Base-by-base conservation (phyloP, 1,140 invertebrate species). In the Ditylenchus dipsaci region DNA sequence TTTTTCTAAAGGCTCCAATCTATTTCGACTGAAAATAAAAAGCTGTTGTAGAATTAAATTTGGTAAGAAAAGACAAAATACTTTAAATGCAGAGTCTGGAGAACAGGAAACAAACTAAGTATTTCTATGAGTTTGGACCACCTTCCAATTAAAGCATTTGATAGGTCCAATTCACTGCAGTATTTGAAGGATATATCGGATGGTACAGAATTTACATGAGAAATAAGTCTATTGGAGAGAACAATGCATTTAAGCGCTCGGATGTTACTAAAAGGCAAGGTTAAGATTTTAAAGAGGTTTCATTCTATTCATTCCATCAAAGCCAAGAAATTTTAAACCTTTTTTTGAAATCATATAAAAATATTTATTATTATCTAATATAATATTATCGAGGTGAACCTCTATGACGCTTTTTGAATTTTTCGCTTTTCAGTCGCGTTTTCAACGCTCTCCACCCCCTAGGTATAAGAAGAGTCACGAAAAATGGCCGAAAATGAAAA, bases 41-140 rank as follows among this genome's bases (percentile, higher is more conserved):
- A 29, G 13, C 53, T 56, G n/a, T 56, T 61, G 26, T 13, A 61
- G 26, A 33, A 21, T 5, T 7, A 61, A 30, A n/a, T 13, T 33
- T 8, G 29, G n/a, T 61, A 30, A 26, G 26, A 21, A n/a, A 26
- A n/a, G 26, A 27, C 49, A 3, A 53, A 53, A 53, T 53, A 69
- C 68, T 58, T 65, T 30, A 70, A 45, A 45, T 71, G 53, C 49
- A 71, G 43, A 42, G 62, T 64, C 43, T 61, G 43, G 13, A 71
- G 70, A 42, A 33, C 38, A 23, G 69, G 71, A 49, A 71, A 71
- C 15, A 19, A 11, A 21, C 19, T 11, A 23, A 71, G 64, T 45
- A 71, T 73, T 15, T 71, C 27, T 9, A 53, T 23, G 13, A 71
- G 45, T n/a, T 71, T 49, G 17, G n/a, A 38, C 69, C 69, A 71